phyloP scores from a whole-genome alignment of 92 coral and sea anemone genomes.

The Porites cylindrica region DNA sequence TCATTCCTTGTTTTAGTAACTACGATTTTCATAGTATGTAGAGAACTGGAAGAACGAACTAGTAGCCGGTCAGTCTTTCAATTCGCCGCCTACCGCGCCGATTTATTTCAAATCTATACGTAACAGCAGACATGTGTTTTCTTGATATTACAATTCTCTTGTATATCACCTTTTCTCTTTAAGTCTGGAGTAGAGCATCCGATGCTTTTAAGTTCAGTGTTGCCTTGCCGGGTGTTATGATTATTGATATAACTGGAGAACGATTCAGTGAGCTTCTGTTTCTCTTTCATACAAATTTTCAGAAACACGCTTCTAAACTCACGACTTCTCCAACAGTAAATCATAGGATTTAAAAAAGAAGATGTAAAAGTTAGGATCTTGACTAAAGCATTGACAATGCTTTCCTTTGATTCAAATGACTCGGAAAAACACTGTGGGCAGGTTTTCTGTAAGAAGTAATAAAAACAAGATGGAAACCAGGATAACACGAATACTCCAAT shows the following conservation, averaged over 20 bases:
- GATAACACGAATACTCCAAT: conserved; percentile 87
- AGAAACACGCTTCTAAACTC: conserved; percentile 87
- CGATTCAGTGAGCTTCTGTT: conserved; percentile 30
- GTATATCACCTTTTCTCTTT: not conserved
- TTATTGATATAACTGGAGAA: not conserved
- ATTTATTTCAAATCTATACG: not conserved
- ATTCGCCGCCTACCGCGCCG: not conserved
- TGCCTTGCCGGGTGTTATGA: not conserved
- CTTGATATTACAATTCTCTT: not conserved
- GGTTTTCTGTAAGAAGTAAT: conserved; percentile 86
- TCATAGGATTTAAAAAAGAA: conserved; percentile 90
- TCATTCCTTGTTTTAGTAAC: too few species aligned
- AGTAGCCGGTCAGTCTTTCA: not conserved
- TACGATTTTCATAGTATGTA: not conserved
- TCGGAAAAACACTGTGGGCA: conserved; percentile 74
- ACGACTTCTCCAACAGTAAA: conserved; percentile 95
- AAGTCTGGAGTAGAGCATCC: not conserved
- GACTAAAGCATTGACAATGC: conserved; percentile 84
- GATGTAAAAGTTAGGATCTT: conserved; percentile 88
- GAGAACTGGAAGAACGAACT: not conserved
- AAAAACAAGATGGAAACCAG: conserved; percentile 96
- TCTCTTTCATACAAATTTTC: conserved; percentile 50
- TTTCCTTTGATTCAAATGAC: conserved; percentile 61
- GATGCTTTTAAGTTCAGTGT: not conserved
- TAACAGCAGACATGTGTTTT: not conserved